A percentile compares a stretch with the other conserved stretches of the same genome.
Conservation (phyloP, 2,888 invertebrate species). For the Aphrophora alni region DNA sequence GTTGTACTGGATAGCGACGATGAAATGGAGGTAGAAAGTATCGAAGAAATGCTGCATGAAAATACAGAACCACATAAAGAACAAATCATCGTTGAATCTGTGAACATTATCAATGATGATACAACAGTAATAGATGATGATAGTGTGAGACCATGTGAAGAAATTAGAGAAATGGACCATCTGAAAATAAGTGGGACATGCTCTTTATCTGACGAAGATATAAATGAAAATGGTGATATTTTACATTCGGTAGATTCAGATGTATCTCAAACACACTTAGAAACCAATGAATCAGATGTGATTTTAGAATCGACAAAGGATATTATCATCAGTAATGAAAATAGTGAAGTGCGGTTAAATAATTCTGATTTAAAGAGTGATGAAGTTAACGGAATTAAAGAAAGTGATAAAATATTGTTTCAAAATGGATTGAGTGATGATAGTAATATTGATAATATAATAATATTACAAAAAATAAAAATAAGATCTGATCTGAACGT, state of each 20-base stretch:
- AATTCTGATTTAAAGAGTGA: neutral
- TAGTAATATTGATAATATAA: neutral
- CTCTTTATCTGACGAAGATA: neutral
- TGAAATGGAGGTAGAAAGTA: neutral
- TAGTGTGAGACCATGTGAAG: neutral
- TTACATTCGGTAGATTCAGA: neutral
- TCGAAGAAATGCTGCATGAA: neutral
- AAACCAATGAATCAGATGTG: neutral
- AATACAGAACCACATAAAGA: neutral
- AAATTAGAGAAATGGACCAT: neutral
- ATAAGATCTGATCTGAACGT: neutral
- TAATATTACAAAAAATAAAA: neutral
- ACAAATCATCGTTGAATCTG: neutral
- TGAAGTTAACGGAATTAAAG: neutral
- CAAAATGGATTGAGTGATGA: neutral
- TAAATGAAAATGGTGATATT: slow-evolving; percentile 6
- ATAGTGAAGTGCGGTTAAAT: neutral
- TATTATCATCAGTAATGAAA: neutral
- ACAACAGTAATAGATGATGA: neutral
- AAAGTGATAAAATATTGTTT: neutral
- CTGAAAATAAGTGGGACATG: neutral
- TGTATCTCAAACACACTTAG: neutral
- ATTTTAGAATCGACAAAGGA: neutral
- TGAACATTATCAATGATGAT: neutral
- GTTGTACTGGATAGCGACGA: neutral